These are phyloP conservation scores for Choloepus hoffmanni DNA, from an alignment of 2,113 vertebrate genomes.

Conservation along the genomic window DNA sequence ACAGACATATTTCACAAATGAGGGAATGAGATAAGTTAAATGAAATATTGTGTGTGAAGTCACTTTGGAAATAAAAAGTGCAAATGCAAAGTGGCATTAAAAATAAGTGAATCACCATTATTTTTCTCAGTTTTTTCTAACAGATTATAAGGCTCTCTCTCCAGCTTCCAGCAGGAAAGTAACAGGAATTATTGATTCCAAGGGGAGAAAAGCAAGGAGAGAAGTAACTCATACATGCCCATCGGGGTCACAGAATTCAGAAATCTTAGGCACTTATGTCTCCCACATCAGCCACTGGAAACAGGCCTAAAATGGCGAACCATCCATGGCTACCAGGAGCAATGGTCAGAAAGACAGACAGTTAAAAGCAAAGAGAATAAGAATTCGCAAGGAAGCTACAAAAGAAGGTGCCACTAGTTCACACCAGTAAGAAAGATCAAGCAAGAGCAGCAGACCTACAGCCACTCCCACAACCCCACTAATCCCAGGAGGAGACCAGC, in stretches of 20 bases:
- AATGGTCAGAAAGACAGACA: neutral
- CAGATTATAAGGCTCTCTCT: neutral
- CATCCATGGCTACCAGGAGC: neutral
- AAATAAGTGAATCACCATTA: neutral
- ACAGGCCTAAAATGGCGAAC: neutral
- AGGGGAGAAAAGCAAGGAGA: neutral
- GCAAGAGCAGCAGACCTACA: neutral
- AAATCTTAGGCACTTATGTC: neutral
- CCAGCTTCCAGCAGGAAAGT: neutral
- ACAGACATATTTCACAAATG: neutral
- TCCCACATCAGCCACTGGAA: neutral
- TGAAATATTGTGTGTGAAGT: neutral
- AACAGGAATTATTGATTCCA: neutral
- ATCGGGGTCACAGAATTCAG: neutral
- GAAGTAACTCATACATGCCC: neutral
- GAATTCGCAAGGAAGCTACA: neutral
- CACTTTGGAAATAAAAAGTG: neutral
- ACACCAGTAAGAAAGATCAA: neutral
- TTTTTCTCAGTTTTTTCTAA: neutral
- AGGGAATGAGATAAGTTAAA: neutral
- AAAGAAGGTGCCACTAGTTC: neutral
- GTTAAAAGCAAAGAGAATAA: neutral
- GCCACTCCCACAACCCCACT: accelerated
- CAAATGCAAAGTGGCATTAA: neutral
- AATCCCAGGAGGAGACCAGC: neutral